Evolutionary conservation across 2,113 vertebrate species (phyloP), one percentile per base, ranked within the genome.

Genomic region (Heterocephalus glaber): DNA sequence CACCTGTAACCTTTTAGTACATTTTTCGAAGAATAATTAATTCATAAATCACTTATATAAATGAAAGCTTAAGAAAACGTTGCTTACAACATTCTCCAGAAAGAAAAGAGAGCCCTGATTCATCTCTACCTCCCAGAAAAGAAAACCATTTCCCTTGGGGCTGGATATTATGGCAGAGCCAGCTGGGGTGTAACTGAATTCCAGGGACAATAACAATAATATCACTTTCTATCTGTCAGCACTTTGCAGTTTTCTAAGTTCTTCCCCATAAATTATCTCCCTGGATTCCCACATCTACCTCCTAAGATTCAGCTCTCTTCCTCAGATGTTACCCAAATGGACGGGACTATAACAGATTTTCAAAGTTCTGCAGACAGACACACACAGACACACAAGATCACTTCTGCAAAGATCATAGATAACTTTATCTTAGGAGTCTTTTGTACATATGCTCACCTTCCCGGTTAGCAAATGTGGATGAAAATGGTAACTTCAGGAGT

Each of bases 41-140:
- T 76, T 52, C 52, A 77, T 24, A 95, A 54, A 26, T 68, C 85
- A 72, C 28, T 65, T 92, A 5, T 85, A 7, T 30, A 89, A 80
- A 87, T 63, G 86, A 87, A 95, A 92, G 26, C 49, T 86, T 76
- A 96, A 54, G 8, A 61, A 81, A 84, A 89, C 30, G 35, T n/a
- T 93, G 47, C 13, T 52, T 86, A 44, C 11, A 80, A 30, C 13
- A 76, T 86, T 83, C 33, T 26, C 26, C 41, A 33, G 7, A 66
- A 54, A 92, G 88, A 92, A 93, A 77, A 76, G 11, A 7, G 41
- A 89, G 52, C 19, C 38, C 44, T 79, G 19, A 10, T 33, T 83
- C 56, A 83, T 81, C 26, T 52, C 2, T 0, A 52, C 49, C 26
- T 84, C 80, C 5, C 70, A 52, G 83, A 56, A 88, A 92, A 61